Percentiles rank a stretch among this genome's conserved stretches.
These are phyloP conservation scores for Rhynchotus rufescens DNA, from an alignment of 2,797 vertebrate species.

Conservation along the genomic window DNA sequence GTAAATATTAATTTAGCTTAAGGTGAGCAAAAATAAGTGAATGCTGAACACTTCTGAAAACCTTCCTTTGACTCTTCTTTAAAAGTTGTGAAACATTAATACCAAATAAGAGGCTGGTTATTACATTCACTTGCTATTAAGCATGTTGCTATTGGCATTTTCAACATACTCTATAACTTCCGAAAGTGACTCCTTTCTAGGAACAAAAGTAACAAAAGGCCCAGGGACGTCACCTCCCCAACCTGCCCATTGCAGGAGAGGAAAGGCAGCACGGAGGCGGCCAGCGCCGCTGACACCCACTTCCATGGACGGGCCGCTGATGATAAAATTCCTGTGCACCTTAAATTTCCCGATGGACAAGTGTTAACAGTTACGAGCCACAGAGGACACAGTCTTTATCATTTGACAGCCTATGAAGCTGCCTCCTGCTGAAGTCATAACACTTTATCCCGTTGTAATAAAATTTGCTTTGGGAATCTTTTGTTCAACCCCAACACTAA, in stretches of 20 bases:
- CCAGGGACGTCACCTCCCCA: not conserved
- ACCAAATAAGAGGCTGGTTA: not conserved
- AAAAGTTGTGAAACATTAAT: not conserved
- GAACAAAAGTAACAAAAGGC: not conserved
- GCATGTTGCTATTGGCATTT: not conserved
- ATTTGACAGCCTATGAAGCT: not conserved
- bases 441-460: not conserved
- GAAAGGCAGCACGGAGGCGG: not conserved
- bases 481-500: not conserved
- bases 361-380: not conserved
- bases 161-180: not conserved
- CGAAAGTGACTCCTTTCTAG: not conserved
- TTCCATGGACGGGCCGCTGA: not conserved
- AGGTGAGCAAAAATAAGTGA: not conserved
- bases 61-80: not conserved
- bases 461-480: not conserved
- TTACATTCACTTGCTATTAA: not conserved
- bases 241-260: not conserved
- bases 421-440: not conserved
- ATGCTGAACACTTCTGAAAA: not conserved
- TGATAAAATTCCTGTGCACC: not conserved
- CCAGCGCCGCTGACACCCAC: not conserved
- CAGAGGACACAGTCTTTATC: not conserved
- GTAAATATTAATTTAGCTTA: not conserved
- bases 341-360: not conserved